Evolutionary conservation across 2,797 vertebrate species (phyloP), one percentile per base, ranked within the genome.

Genomic region (Iguana delicatissima): DNA sequence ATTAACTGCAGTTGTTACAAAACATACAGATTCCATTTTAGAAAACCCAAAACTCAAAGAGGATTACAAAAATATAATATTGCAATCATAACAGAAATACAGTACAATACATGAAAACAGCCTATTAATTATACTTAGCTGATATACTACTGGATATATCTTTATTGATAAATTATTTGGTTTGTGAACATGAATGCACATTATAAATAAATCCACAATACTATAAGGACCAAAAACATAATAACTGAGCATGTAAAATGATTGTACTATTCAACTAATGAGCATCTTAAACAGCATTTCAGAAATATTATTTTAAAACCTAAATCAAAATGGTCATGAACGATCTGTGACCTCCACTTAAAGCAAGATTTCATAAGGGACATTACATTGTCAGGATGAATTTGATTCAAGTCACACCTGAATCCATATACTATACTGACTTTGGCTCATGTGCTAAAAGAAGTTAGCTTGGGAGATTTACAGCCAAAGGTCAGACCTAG

Each of bases 331-430:
- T 95, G 92, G 89, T 91, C 91, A 85, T 92, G 95, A 96, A 96
- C 92, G 96, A 84, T 95, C 91, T 92, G 77, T 97, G 97, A 97
- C 29, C 26, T 5, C 95, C 93, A 94, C 95, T 96, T 97, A 95
- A 95, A 96, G 92, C 91, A 96, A 94, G 91, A 96, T 96, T 97
- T 98, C 94, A 89, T 76, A 95, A 91, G 94, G 96, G 95, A 97
- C 96, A 96, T 92, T 92, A 92, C 93, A 89, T 94, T 97, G 97
- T 97, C 97, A 98, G 91, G 94, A 95, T 94, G 92, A 95, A 96
- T 98, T 97, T 98, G 95, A 98, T 98, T 98, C 97, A 98, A 97
- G 94, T 96, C 97, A 98, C 96, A 97, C 96, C 93, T 96, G 91
- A 95, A 32, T 32, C 67, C 94, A 92, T 95, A 96, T 92, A 95